These are phyloP conservation scores for Phylloscopus trochilus DNA, from an alignment of 2,113 vertebrate species.

Conservation along the genomic window DNA sequence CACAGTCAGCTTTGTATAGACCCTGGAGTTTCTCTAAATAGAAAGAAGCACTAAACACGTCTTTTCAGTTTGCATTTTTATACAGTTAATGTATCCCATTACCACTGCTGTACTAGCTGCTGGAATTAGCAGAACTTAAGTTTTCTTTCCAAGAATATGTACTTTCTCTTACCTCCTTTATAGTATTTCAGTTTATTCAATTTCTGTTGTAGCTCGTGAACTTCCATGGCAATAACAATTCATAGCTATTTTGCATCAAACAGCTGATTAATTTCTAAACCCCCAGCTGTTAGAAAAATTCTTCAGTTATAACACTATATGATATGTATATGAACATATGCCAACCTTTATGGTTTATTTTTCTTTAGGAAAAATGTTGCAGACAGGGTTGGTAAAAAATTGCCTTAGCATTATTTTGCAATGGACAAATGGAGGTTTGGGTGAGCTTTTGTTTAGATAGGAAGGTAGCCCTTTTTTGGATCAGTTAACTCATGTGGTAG, in stretches of 20 bases:
- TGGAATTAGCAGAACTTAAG: neutral
- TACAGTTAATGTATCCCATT: neutral
- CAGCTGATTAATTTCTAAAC: neutral
- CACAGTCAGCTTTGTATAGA: neutral
- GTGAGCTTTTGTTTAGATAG: neutral
- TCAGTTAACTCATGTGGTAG: neutral
- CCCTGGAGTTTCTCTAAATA: neutral
- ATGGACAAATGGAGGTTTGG: neutral
- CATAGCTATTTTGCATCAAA: neutral
- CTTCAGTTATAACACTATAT: neutral
- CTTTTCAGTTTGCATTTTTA: neutral
- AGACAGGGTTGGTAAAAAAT: neutral
- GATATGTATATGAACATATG: neutral
- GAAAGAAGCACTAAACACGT: neutral
- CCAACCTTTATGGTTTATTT: accelerated
- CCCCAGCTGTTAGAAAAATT: neutral
- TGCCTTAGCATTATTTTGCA: neutral
- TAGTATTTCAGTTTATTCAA: neutral
- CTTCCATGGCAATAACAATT: neutral
- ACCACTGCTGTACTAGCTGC: neutral
- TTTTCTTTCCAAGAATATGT: neutral
- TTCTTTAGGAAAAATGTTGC: neutral
- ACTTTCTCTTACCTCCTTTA: neutral
- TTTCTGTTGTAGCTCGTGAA: neutral
- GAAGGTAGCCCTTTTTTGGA: neutral